Evolutionary conservation across 2,888 invertebrate species (phyloP).

Genomic region (Creontiades dilutus): DNA sequence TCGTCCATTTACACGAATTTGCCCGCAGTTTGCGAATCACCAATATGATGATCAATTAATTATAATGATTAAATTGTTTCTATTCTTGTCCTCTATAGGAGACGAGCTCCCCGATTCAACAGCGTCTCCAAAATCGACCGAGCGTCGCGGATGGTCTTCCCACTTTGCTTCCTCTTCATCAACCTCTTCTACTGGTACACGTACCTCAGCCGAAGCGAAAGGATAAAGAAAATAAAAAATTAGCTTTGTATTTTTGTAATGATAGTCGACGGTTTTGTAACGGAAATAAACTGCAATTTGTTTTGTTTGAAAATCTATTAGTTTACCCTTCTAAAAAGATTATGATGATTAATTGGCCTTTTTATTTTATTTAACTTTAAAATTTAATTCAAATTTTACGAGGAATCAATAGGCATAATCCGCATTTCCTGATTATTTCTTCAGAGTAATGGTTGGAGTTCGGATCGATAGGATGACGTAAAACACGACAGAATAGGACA

Average conservation of each 20-base stretch:
- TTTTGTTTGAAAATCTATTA: not conserved
- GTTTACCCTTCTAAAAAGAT: not conserved
- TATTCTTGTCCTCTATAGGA: constrained; percentile 72
- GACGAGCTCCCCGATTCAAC: constrained; percentile 84
- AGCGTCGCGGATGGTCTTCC: constrained; percentile 87
- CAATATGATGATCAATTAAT: too few relatives aligned
- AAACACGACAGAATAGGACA: too few relatives aligned
- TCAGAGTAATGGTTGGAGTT: too few relatives aligned
- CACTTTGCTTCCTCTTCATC: constrained; percentile 86
- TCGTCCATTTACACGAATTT: too few relatives aligned
- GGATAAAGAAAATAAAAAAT: constrained; percentile 77
- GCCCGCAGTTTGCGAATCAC: too few relatives aligned
- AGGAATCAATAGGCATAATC: too few relatives aligned
- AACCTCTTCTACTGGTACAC: constrained; percentile 90
- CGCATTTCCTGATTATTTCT: too few relatives aligned
- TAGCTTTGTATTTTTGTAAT: constrained; percentile 60
- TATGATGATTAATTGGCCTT: too few relatives aligned
- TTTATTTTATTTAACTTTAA: too few relatives aligned
- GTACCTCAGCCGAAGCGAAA: constrained; percentile 84
- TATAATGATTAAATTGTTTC: too few relatives aligned
- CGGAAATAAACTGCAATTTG: not conserved
- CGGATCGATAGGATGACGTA: too few relatives aligned
- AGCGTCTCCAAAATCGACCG: constrained; percentile 90
- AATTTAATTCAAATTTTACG: too few relatives aligned
- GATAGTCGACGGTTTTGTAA: constrained; percentile 7